phyloP scores from a whole-genome alignment of 2,888 invertebrate species.

The Iphiclides podalirius region DNA sequence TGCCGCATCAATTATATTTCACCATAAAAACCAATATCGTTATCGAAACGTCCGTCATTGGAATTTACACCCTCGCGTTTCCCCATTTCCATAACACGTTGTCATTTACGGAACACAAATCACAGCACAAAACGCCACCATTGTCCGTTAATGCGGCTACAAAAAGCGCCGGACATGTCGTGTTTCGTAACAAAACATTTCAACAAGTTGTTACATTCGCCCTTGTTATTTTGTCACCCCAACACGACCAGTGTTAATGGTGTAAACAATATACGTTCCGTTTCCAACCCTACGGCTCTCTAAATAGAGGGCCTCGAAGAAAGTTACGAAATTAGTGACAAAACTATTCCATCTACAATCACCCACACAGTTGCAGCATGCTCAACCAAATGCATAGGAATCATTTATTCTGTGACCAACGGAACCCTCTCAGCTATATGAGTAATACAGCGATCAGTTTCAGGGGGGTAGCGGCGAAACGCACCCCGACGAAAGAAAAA shows the following conservation, averaged over 20 bases:
- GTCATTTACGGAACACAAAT: slow-evolving; percentile 26
- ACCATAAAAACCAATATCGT: no score
- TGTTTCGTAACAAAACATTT: slow-evolving; percentile 52
- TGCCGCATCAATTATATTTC: no score
- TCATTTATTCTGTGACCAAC: background rate
- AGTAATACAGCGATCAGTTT: no score
- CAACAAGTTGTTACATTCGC: slow-evolving; percentile 61
- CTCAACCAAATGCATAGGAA: background rate
- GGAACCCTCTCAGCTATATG: no score
- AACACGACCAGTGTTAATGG: slow-evolving; percentile 19
- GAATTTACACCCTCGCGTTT: slow-evolving; percentile 31
- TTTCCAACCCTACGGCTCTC: slow-evolving; percentile 18
- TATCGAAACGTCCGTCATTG: slow-evolving; percentile 9
- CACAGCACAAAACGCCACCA: slow-evolving; percentile 39
- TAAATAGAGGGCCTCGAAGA: background rate
- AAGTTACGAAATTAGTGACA: background rate
- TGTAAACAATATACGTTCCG: slow-evolving; percentile 21
- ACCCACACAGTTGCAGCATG: slow-evolving; percentile 5
- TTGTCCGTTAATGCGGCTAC: slow-evolving; percentile 50
- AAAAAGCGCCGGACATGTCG: slow-evolving; percentile 51
- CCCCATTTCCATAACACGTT: slow-evolving; percentile 34
- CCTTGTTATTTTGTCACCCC: slow-evolving; percentile 49
- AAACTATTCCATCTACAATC: background rate
- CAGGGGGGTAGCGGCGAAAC: no score
- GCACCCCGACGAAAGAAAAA: slow-evolving; percentile 47